Percentiles rank a stretch among this genome's conserved stretches.
Evolutionary conservation across 2,113 vertebrate genomes (phyloP).

Genomic region (Dipodomys spectabilis): DNA sequence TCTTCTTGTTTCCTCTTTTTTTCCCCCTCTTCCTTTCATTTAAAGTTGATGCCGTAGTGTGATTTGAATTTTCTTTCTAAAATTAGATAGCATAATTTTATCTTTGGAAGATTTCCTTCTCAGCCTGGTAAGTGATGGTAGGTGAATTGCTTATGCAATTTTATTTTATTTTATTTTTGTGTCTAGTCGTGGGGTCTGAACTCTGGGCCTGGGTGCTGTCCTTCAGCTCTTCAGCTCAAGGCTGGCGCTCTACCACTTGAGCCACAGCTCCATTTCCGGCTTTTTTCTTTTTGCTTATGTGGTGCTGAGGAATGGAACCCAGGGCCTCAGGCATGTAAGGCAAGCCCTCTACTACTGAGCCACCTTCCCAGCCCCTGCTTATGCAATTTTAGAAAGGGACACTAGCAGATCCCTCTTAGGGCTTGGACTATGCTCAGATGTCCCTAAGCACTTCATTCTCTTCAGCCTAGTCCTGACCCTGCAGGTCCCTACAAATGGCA

Average conservation of each 20-base stretch:
- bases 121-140: background rate
- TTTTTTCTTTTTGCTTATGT: no score
- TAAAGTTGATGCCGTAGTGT: constrained; percentile 1
- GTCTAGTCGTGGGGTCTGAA: no score
- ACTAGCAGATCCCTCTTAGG: background rate
- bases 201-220: no score
- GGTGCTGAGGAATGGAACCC: no score
- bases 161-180: background rate
- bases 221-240: no score
- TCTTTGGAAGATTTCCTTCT: constrained; percentile 24
- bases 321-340: no score
- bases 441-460: background rate
- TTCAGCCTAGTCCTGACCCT: background rate
- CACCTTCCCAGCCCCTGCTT: background rate
- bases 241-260: no score
- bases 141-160: background rate
- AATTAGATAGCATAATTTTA: background rate
- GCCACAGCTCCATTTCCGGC: no score
- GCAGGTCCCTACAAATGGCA: background rate
- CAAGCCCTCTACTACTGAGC: no score
- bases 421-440: background rate
- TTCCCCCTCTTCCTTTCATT: background rate
- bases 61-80: constrained; percentile 7
- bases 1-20: background rate
- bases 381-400: background rate